A percentile compares a stretch with the other conserved stretches of the same genome.
Conservation (phyloP, 2,797 vertebrate genomes). For the Galago senegalensis region DNA sequence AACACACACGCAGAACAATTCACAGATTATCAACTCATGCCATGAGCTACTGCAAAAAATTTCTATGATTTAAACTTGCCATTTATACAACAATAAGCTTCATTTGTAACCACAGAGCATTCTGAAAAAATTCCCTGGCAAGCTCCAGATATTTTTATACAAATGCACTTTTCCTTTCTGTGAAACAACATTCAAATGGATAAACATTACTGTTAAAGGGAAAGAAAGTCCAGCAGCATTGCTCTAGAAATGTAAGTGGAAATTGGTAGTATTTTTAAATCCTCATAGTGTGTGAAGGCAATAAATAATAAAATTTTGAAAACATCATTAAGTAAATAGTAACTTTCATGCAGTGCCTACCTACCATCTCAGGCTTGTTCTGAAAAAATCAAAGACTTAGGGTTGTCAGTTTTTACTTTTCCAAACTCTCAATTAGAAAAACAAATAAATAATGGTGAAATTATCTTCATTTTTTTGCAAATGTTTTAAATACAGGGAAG, state of each 20-base stretch:
- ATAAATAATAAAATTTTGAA: conserved; percentile 70
- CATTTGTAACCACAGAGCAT: conserved; percentile 75
- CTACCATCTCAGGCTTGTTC: conserved; percentile 70
- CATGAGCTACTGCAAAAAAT: conserved; percentile 63
- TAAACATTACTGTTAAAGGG: conserved; percentile 85
- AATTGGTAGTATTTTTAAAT: conserved; percentile 26
- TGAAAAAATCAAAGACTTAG: conserved; percentile 61
- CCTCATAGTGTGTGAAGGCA: conserved; percentile 71
- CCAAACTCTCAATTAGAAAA: conserved; percentile 51
- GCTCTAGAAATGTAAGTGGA: conserved; percentile 55
- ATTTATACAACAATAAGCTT: conserved; percentile 75
- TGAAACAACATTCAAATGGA: conserved; percentile 66
- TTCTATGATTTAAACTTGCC: conserved; percentile 67
- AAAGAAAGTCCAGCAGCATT: conserved; percentile 42
- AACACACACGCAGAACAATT: not conserved
- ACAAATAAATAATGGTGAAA: not conserved
- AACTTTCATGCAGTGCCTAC: conserved; percentile 76
- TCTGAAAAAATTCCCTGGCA: conserved; percentile 71
- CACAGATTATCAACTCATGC: conserved; percentile 64
- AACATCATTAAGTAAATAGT: conserved; percentile 77
- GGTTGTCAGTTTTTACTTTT: not conserved
- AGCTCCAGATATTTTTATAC: conserved; percentile 68
- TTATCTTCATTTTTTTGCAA: conserved; percentile 43
- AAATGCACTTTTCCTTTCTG: conserved; percentile 79
- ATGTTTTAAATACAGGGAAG: conserved; percentile 33